Base-by-base conservation (phyloP, 2,888 invertebrate genomes). In the Incurvaria masculella region DNA sequence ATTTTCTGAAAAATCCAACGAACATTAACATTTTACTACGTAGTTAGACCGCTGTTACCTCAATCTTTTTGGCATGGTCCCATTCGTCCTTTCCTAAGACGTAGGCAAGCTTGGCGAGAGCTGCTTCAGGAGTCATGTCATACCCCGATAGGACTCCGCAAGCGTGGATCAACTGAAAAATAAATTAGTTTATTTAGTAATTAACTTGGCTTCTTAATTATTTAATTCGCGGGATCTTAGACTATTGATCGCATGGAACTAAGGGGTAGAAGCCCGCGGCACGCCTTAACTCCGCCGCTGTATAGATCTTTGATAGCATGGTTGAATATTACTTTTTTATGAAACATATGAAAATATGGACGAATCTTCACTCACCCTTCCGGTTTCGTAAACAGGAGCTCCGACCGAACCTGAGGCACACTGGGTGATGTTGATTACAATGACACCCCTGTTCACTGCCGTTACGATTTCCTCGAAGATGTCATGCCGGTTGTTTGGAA, bases 61-160 rank as follows among this genome's bases (percentile, higher is more conserved):
- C 79, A 41, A 84, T 81, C 61, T 89, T 90, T 46, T 82, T 80
- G 21, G 83, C 70, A 42, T 81, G 71, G 43, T 79, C 75, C 72
- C 89, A 84, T 44, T 87, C 84, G 4, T 79, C 74, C 62, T 94
- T 91, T 1, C 92, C 89, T 20, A 97, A 72, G 1, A 97, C 91
- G 60, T 95, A 97, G 0, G 89, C 84, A 1, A 98, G 76, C 67
- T 98, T 98, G 2, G 93, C 87, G 8, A 97, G 80, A 0, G 97
- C 96, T 0, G 97, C 94, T 68, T 97, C 97, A 0, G 93, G 89
- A 0, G 97, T 97, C 91, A 94, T 91, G 61, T 95, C 94, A 49
- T 80, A 84, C 0, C 94, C 94, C 1, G 88, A 81, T 21, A 91
- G 82, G 1, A 94, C 87, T 1, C 94, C 94, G 48, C 81, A 81